Base-by-base conservation (phyloP, 1,140 invertebrate species). In the Aethina tumida region DNA sequence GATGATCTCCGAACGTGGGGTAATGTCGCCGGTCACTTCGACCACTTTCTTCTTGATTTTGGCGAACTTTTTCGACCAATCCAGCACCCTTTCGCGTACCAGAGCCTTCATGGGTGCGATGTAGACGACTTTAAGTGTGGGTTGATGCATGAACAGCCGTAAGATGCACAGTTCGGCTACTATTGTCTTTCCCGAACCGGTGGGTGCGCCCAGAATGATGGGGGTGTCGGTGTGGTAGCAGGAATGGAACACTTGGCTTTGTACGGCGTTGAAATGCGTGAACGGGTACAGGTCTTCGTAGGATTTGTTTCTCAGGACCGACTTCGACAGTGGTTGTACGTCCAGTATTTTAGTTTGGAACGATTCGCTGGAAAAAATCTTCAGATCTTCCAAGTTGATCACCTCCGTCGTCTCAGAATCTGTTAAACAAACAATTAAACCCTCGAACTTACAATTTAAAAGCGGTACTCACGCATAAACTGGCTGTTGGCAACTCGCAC, bases 121-220 rank as follows among this genome's bases (percentile, higher is more conserved):
- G 56, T 99, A 99, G 0, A 99, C 93, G 32, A 95, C 77, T 72
- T 98, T 98, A 47, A 74, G 70, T 4, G 75, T 71, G 1, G 92
- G 91, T 57, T 83, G 75, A 33, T 81, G 68, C 49, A 81, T 82
- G 50, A 99, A 94, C 0, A 95, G 78, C 45, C 93, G 69, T 54
- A 98, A 95, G 67, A 99, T 97, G 7, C 94, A 94, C 34, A 99
- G 78, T 68, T 99, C 97, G 0, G 97, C 96, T 6, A 87, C 91
- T 35, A 98, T 91, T 0, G 97, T 99, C 72, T 99, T 99, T 28
- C 97, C 97, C 0, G 94, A 98, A 4, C 95, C 95, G 3, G 97
- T 99, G 0, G 97, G 97, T 1, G 97, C 96, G 2, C 97, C 96
- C 7, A 99, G 65, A 1, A 99, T 66, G 3, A 96, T 82, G 62